Evolutionary conservation across 2,888 invertebrate genomes (phyloP).

Genomic region (Trissoscelio sp.): DNA sequence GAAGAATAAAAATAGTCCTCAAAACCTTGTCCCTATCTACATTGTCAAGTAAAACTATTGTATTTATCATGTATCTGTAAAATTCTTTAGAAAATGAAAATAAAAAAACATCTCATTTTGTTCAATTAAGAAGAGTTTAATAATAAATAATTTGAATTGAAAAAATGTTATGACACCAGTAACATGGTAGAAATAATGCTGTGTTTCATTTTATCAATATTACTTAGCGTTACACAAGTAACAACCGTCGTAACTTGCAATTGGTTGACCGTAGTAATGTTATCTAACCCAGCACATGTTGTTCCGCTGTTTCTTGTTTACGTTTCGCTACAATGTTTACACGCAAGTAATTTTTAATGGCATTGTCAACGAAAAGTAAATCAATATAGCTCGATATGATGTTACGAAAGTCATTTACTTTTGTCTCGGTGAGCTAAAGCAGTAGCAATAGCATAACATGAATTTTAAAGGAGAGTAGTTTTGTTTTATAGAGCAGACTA

Average conservation of each 20-base stretch:
- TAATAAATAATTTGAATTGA: too few relatives aligned
- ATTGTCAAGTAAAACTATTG: not conserved
- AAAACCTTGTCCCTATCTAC: not conserved
- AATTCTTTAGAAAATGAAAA: too few relatives aligned
- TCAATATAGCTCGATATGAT: constrained; percentile 19
- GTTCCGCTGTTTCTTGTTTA: constrained; percentile 34
- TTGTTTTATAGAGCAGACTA: constrained; percentile 14
- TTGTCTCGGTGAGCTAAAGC: not conserved
- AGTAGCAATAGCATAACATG: constrained; percentile 4
- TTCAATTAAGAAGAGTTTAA: too few relatives aligned
- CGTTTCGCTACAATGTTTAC: constrained; percentile 35
- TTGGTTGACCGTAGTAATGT: constrained; percentile 31
- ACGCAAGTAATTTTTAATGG: constrained; percentile 34
- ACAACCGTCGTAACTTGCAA: constrained; percentile 10
- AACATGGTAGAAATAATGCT: too few relatives aligned
- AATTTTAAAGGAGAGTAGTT: not conserved
- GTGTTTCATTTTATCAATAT: not conserved
- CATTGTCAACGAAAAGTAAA: constrained; percentile 34
- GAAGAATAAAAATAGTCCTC: not conserved
- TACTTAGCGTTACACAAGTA: constrained; percentile 33
- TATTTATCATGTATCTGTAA: not conserved
- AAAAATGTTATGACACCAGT: too few relatives aligned
- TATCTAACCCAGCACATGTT: constrained; percentile 46
- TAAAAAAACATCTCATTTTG: too few relatives aligned
- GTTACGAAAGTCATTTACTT: constrained; percentile 22